Percentiles rank a stretch among this genome's conserved stretches.
These are phyloP conservation scores for Amblyraja radiata DNA, from an alignment of 2,797 vertebrate species.

Conservation along the genomic window DNA sequence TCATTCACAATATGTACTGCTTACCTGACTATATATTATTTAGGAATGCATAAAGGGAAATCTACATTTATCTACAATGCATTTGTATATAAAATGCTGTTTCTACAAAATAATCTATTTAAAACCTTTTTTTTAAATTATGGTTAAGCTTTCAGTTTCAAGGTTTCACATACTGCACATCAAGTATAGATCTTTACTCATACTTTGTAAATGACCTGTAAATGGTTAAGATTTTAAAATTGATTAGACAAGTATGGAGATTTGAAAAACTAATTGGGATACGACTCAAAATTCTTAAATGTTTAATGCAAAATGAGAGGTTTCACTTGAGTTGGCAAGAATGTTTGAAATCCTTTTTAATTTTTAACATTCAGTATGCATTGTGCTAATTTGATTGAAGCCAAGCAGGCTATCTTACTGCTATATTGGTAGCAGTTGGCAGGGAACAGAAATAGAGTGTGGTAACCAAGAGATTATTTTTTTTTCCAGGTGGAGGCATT, in stretches of 20 bases:
- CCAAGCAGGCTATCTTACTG: too few species aligned
- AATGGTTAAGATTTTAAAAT: constrained; percentile 12
- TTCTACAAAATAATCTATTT: background rate
- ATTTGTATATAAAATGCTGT: background rate
- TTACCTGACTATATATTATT: constrained; percentile 11
- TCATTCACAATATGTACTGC: background rate
- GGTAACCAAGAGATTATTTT: too few species aligned
- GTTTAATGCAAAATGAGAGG: too few species aligned
- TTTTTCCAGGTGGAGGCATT: background rate
- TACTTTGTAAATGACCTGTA: background rate
- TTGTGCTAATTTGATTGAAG: background rate
- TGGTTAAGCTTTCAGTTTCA: background rate
- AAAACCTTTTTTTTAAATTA: background rate
- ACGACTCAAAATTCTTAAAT: background rate
- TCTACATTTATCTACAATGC: background rate
- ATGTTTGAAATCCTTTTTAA: background rate
- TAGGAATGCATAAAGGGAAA: constrained; percentile 12
- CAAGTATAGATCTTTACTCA: background rate
- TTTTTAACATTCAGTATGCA: background rate
- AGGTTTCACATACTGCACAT: background rate
- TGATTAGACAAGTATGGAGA: background rate
- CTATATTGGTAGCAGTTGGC: too few species aligned
- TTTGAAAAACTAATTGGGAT: too few species aligned
- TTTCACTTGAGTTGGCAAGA: background rate
- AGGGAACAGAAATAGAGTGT: background rate